Evolutionary conservation across 2,888 invertebrate genomes (phyloP), one percentile per base, ranked within the genome.

Genomic region (Nemotelus nigrinus): DNA sequence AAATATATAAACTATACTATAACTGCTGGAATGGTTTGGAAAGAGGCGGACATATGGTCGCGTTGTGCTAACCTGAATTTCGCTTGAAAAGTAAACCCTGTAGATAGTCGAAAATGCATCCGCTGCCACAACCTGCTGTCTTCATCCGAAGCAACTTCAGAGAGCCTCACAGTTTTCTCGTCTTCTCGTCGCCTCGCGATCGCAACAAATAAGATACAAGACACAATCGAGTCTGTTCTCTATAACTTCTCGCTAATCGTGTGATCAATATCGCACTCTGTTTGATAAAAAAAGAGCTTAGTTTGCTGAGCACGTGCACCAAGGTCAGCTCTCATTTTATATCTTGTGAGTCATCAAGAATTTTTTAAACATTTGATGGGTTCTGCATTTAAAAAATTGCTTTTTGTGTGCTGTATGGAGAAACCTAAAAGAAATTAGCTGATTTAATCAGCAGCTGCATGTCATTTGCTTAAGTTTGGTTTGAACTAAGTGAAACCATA

Each of bases 271-370:
- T 25, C 25, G 25, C 25, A 25, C 25, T n/a, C 48, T 68, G 68
- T 43, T 63, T 8, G 10, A 64, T 43, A 50, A 53, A 68, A n/a
- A 48, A 74, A 58, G 74, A 63, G 63, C 48, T 63, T 74, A 48
- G 45, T 10, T 58, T 71, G 71, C 47, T 65, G 58, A 68, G 67
- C 76, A 67, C 48, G 58, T 67, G 45, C 8, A 55, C 41, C 55
- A 77, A n/a, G 48, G 45, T 68, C 77, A 77, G 43, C 77, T 77
- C 77, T 70, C 77, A 77, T 70, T 45, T 70, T 77, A 70, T 70
- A 77, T 60, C 77, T 77, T 68, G 77, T 77, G 77, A 77, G 77
- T 77, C 63, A 63, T 50, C 25, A 43, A 47, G 39, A 50, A 48
- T 45, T 50, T 10, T 70, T 70, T 55, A 53, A 67, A 55, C 53